Base-by-base conservation (phyloP, 2,113 vertebrate species). In the Phalacrocorax pelagicus region DNA sequence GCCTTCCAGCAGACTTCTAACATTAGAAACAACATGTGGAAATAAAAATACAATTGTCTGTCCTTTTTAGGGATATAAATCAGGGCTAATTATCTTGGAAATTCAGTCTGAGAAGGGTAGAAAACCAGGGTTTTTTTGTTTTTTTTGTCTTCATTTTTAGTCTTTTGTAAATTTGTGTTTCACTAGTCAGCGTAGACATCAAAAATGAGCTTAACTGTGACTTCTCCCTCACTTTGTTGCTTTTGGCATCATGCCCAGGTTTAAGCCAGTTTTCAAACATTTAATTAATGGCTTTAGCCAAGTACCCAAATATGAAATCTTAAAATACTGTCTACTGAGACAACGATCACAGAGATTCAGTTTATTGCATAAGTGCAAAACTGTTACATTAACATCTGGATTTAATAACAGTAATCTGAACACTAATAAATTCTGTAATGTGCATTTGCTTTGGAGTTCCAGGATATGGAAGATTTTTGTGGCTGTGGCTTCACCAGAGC, bases 241-340 rank as follows among this genome's bases (percentile, higher is more conserved):
- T 84, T 58, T 95, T 95, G 96, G 91, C 77, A 2, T 16, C 34
- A n/a, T 40, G 70, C 90, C 82, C 80, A 87, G 24, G 8, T 86
- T 96, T 92, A 97, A 97, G 54, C 62, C 62, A 79, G 42, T 94
- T 92, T 96, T 96, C 75, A 96, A 96, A 85, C 73, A 82, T 82
- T 87, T 83, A 80, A 95, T 91, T 92, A 95, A 87, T 52, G 62
- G 54, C 62, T 88, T 93, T 87, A 94, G 40, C 80, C 75, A 96
- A 88, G 72, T 69, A 92, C 47, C 32, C 67, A 96, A 90, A 95
- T 79, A 89, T 22, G 54, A 96, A 88, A 92, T 59, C 46, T 88
- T 71, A 92, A 95, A 96, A 96, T 81, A 86, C 47, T 83, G 69
- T 85, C 73, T 75, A 89, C 58, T 91, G 62, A 95, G 88, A 91